Evolutionary conservation across 2,888 invertebrate species (phyloP).

Genomic region (Thymelicus lineola): DNA sequence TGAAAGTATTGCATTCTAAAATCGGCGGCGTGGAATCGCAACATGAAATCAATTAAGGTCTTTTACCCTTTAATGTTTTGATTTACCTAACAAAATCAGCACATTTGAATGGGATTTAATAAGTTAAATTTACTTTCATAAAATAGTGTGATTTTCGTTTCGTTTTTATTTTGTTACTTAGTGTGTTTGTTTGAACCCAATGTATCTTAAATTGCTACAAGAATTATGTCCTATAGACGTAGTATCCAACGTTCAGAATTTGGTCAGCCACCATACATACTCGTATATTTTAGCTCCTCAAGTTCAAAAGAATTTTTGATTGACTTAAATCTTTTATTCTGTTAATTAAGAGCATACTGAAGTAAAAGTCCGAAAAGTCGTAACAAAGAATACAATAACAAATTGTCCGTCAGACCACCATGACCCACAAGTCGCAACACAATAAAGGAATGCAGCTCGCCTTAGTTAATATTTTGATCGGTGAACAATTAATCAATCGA

Average conservation of each 20-base stretch:
- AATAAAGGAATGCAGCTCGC: slow-evolving; percentile 54
- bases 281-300: background rate
- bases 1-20: slow-evolving; percentile 27
- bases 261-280: no score
- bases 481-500: slow-evolving; percentile 70
- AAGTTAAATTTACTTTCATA: no score
- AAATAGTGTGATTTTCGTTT: no score
- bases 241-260: no score
- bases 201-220: no score
- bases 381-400: slow-evolving; percentile 43
- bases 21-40: slow-evolving; percentile 3
- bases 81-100: no score
- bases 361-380: slow-evolving; percentile 8
- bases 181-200: no score
- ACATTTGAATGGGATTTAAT: no score
- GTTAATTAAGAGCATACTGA: background rate
- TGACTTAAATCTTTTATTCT: background rate
- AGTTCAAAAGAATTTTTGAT: background rate
- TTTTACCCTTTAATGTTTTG: no score
- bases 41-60: background rate
- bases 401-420: slow-evolving; percentile 42
- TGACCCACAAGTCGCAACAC: slow-evolving; percentile 49
- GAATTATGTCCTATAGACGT: no score
- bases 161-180: no score
- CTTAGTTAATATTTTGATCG: slow-evolving; percentile 65